Evolutionary conservation across 2,888 invertebrate genomes (phyloP), one percentile per base, ranked within the genome.

Genomic region (Ormyrus labotus): DNA sequence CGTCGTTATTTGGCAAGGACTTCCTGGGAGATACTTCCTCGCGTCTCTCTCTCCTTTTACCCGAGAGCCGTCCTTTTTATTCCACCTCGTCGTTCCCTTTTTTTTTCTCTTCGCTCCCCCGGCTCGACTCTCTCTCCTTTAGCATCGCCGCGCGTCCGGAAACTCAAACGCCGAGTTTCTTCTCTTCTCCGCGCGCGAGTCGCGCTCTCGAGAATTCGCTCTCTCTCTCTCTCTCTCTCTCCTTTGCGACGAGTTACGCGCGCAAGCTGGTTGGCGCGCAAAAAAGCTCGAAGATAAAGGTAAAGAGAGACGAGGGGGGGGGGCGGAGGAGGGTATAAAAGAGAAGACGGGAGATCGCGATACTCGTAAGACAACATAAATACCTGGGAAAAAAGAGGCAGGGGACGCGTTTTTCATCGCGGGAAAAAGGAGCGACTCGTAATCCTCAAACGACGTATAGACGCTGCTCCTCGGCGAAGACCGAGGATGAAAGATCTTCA

Each of bases 381-480:
- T 70, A 69, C 61, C 47, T 4, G 11, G 13, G 47, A 34, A 3
- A 34, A 47, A n/a, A 45, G 64, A 6, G 45, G 58, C 11, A 6
- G 7, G 6, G 5, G 11, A n/a, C 2, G 60, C 34, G 68, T 85
- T 87, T 85, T 86, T 85, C 84, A 82, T 82, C 80, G 82, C 83
- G 80, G 80, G 55, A 71, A 67, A 69, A 75, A 51, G 11, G 9
- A 5, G 10, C 58, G 34, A 47, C 63, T 51, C 45, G 84, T 87
- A 88, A 90, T 89, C 88, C 87, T 89, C 89, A 89, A 90, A 89
- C 83, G 80, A 60, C 61, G 74, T 45, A 58, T 45, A 5, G 82
- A 71, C 77, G 78, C 61, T 3, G 34, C 34, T 74, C 81, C 64
- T 65, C 64, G 65, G 67, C 34, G 69, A 19, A 19, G 19, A 19